Base-by-base conservation (phyloP, 1,140 invertebrate species). In the Macrobrachium rosenbergii region DNA sequence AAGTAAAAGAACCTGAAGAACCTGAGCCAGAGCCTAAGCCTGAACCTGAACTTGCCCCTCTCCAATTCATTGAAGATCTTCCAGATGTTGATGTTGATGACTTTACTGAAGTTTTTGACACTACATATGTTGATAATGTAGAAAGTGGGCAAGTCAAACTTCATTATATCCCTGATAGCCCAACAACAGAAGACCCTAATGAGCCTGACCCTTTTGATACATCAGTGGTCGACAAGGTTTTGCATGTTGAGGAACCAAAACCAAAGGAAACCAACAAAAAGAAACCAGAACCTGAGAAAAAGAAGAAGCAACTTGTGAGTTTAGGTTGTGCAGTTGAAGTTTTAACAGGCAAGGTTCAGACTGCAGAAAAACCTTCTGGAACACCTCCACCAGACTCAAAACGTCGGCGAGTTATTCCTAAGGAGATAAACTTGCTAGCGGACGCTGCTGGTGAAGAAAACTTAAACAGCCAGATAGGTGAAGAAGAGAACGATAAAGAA, bases 171-270 rank as follows among this genome's bases (percentile, higher is more conserved):
- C 96, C 97, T 6, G 96, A 95, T 63, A 94, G 96, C 90, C 96
- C 96, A 8, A 90, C 90, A 0, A 73, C 94, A 3, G 93, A 95
- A 58, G 94, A 96, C 87, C 93, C 94, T 75, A 91, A 94, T 76
- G 95, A 95, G 87, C 93, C 94, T 60, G 96, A 96, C 93, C 96
- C 96, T 0, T 98, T 98, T 91, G 96, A 98, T 90, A 98, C 96
- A 17, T 95, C 96, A 2, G 96, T 94, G 88, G 96, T 96, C 52
- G 96, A 97, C 83, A 96, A 95, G 90, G 94, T 97, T 43, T 95
- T 97, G 1, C 95, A 95, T 91, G 95, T 95, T 12, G 94, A 94
- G 78, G 95, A 91, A 77, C 83, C 77, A 72, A 89, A 90, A 87
- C 76, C 72, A 10, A 87, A 82, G n/a, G 21, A 72, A 75, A 37